phyloP scores from a whole-genome alignment of 2,113 vertebrate genomes.

The Oriolus oriolus region DNA sequence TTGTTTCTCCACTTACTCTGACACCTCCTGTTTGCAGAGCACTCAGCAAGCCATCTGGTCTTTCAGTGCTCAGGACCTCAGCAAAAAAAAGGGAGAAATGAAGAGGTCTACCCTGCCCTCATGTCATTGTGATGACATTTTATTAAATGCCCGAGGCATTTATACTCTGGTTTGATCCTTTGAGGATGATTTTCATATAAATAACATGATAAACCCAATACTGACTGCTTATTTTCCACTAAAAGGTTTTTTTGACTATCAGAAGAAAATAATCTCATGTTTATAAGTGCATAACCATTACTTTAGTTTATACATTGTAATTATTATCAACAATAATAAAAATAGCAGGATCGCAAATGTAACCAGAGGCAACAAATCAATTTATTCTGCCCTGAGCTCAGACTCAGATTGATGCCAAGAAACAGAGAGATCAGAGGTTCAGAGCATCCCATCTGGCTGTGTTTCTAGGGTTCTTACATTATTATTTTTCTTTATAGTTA shows the following conservation, averaged over 20 bases:
- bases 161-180: background rate
- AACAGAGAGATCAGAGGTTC: background rate
- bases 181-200: background rate
- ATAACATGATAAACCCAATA: background rate
- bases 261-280: background rate
- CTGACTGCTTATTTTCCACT: background rate
- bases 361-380: background rate
- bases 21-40: background rate
- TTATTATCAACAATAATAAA: background rate
- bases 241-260: background rate
- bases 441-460: conserved; percentile 18
- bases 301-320: background rate
- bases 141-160: background rate
- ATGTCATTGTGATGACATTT: background rate
- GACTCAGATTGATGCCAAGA: background rate
- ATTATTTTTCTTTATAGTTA: conserved; percentile 39
- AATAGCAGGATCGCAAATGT: background rate
- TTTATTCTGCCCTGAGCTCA: background rate
- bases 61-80: background rate
- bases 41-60: accelerated
- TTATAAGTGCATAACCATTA: background rate
- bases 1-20: background rate
- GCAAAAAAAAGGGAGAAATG: background rate
- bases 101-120: background rate
- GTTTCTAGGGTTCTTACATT: background rate